Percentiles rank a stretch among this genome's conserved stretches.
Conservation (phyloP, 2,113 vertebrate species). For the Speoplatyrhinus poulsoni region DNA sequence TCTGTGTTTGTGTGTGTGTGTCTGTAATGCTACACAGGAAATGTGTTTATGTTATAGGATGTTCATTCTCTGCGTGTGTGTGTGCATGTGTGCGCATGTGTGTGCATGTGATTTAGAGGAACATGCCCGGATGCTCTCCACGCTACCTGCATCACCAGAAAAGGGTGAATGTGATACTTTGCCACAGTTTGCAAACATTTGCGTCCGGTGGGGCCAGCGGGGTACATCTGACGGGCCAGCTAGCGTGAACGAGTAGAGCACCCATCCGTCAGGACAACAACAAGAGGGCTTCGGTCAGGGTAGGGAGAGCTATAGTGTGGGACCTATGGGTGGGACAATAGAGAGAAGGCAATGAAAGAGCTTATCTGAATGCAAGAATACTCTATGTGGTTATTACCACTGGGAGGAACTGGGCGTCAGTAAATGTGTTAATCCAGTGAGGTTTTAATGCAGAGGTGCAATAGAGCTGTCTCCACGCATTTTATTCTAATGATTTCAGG, state of each 20-base stretch:
- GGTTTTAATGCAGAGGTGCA: too few relatives aligned
- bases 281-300: background rate
- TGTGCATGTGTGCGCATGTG: conserved; percentile 21
- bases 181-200: conserved; percentile 85
- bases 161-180: conserved; percentile 74
- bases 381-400: too few relatives aligned
- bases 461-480: too few relatives aligned
- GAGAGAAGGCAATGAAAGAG: conserved; percentile 18
- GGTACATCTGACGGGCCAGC: conserved; percentile 72
- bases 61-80: conserved; percentile 29
- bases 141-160: conserved; percentile 61
- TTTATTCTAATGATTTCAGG: too few relatives aligned
- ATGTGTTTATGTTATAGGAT: conserved; percentile 7
- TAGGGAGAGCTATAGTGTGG: conserved; percentile 8
- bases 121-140: conserved; percentile 64
- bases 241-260: conserved; percentile 44
- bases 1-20: background rate
- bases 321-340: conserved; percentile 1
- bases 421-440: too few relatives aligned
- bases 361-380: background rate
- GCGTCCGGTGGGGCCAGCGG: conserved; percentile 23
- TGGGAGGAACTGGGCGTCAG: too few relatives aligned
- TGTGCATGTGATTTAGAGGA: conserved; percentile 37
- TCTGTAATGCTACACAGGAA: conserved; percentile 5
- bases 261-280: conserved; percentile 36